A percentile compares a stretch with the other conserved stretches of the same genome.
Evolutionary conservation across 2,888 invertebrate species (phyloP).

Genomic region (Agrochola macilenta): DNA sequence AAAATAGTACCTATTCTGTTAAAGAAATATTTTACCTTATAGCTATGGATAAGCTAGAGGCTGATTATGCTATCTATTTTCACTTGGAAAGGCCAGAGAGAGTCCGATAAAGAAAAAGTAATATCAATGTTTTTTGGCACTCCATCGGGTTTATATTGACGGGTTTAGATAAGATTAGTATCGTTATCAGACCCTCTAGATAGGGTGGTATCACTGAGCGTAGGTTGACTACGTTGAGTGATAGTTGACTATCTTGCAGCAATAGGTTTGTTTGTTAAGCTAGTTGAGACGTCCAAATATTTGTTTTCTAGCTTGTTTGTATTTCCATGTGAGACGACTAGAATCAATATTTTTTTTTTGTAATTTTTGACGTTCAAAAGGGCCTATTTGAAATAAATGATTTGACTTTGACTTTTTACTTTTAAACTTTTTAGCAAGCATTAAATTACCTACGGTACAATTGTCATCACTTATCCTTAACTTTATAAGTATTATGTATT

Average conservation of each 20-base stretch:
- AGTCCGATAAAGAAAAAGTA: conserved; percentile 39
- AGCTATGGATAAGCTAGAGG: too few relatives aligned
- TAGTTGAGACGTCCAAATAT: conserved; percentile 8
- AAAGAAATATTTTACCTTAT: not conserved
- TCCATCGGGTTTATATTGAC: conserved; percentile 33
- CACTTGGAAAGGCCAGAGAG: conserved; percentile 10
- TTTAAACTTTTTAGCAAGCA: too few relatives aligned
- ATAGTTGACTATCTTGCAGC: conserved; percentile 31
- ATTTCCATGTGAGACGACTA: not conserved
- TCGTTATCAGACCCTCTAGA: conserved; percentile 37
- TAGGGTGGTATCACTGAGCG: conserved; percentile 25
- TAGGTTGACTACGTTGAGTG: conserved; percentile 19
- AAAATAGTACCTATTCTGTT: not conserved
- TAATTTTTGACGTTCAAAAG: too few relatives aligned
- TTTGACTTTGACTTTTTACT: too few relatives aligned
- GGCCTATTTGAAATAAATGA: too few relatives aligned
- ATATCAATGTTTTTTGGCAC: conserved; percentile 45
- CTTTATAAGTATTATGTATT: too few relatives aligned
- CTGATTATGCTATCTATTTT: not conserved
- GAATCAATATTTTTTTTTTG: too few relatives aligned
- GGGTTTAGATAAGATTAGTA: conserved; percentile 54
- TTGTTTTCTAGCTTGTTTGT: conserved; percentile 1
- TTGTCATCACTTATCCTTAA: too few relatives aligned
- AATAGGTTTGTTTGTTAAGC: conserved; percentile 10
- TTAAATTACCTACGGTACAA: too few relatives aligned